phyloP scores from a whole-genome alignment of 2,797 vertebrate genomes.

The Acanthis flammea region DNA sequence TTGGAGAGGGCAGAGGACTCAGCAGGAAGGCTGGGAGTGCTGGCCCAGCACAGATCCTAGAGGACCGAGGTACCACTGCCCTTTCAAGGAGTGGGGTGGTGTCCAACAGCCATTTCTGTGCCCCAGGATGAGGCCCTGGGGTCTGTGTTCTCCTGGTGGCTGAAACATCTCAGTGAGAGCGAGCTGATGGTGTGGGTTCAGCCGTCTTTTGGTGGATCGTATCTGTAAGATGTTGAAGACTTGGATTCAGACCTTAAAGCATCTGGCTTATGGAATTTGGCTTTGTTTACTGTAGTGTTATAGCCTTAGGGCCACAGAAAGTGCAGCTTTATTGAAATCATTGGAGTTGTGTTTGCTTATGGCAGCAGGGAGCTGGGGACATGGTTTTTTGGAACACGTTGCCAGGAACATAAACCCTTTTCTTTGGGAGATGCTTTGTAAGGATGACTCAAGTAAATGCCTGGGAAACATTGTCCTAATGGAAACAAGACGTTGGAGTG shows the following conservation, averaged over 20 bases:
- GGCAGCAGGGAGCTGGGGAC: constrained; percentile 34
- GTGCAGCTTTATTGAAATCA: constrained; percentile 43
- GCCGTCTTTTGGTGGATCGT: neutral
- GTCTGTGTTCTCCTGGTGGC: neutral
- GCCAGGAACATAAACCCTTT: constrained; percentile 31
- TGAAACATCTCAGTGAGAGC: neutral
- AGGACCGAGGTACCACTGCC: fast-evolving
- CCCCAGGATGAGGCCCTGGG: neutral
- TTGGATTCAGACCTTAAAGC: constrained; percentile 15
- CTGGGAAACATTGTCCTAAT: neutral
- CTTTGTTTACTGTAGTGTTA: constrained; percentile 32
- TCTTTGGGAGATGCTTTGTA: constrained; percentile 32
- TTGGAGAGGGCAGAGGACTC: neutral
- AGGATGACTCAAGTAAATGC: neutral
- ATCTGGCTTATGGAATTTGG: constrained; percentile 31
- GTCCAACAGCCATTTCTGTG: neutral
- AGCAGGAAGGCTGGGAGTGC: neutral
- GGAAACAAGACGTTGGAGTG: neutral
- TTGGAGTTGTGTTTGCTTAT: constrained; percentile 28
- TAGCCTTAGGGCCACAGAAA: constrained; percentile 51
- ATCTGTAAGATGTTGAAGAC: neutral
- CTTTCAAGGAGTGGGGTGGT: neutral
- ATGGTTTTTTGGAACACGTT: neutral
- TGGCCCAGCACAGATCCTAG: neutral
- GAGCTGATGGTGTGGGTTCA: neutral